phyloP scores from a whole-genome alignment of 2,888 invertebrate species.

The Trissolcus brochymenae region DNA sequence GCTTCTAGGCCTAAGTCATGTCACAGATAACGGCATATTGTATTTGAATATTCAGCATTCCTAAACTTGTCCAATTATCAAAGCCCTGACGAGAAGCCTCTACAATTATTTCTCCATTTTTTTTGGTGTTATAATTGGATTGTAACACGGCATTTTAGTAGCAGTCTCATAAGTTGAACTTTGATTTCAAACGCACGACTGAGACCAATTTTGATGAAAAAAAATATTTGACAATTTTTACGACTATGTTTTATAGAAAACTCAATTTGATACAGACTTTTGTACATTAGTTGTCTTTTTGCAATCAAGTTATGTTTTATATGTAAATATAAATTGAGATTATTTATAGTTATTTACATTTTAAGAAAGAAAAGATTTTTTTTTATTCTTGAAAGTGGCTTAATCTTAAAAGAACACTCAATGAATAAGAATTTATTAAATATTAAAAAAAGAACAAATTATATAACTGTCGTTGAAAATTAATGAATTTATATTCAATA shows the following conservation, averaged over 20 bases:
- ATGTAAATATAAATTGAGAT: conserved; percentile 20
- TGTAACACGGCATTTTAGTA: conserved; percentile 17
- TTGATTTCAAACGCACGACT: background rate
- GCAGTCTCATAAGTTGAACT: conserved; percentile 29
- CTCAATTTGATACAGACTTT: conserved; percentile 10
- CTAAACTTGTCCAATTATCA: conserved; percentile 45
- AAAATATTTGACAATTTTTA: background rate
- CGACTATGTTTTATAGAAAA: background rate
- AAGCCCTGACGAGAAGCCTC: conserved; percentile 10
- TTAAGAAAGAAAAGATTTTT: background rate
- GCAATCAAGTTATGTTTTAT: conserved; percentile 19
- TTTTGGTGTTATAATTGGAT: conserved; percentile 3
- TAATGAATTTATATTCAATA: conserved; percentile 14
- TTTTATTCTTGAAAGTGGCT: background rate
- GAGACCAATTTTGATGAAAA: background rate
- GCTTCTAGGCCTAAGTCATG: conserved; percentile 57
- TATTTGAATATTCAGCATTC: conserved; percentile 55
- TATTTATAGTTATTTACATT: conserved; percentile 5
- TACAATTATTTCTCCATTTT: background rate
- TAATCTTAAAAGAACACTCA: background rate
- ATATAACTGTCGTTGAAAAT: conserved; percentile 22
- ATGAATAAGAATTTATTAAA: conserved; percentile 1
- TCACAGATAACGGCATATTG: conserved; percentile 43
- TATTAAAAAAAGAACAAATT: background rate
- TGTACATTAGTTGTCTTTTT: conserved; percentile 22